Evolutionary conservation across 2,797 vertebrate species (phyloP), one percentile per base, ranked within the genome.

Genomic region (Chloroceryle amazona): DNA sequence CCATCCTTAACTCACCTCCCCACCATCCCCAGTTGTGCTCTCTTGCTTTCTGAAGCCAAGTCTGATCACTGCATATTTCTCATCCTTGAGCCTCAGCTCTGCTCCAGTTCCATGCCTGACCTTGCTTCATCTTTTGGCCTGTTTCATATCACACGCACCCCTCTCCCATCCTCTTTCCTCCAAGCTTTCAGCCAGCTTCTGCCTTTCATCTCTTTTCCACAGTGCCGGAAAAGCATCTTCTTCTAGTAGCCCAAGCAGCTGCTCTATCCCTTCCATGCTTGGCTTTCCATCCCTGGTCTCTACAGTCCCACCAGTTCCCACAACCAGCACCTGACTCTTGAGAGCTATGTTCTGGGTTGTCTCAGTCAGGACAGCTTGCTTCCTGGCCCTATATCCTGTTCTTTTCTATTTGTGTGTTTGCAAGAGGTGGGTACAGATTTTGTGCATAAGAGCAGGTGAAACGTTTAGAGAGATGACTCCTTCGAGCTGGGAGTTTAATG

Each of bases 401-500:
- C 51, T 95, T 37, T 39, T 26, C 29, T 49, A 10, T 60, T 44
- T 74, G 44, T 88, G 88, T 90, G 52, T 76, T 94, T 82, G 67
- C 74, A 94, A 90, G 90, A 93, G 76, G 63, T 1, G 8, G 54
- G n/a, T 91, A 73, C 49, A 81, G 67, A 37, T 94, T 86, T 81
- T 71, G 42, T 18, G 17, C 61, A 5, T 70, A 85, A 93, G 73
- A 96, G 63, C 39, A 81, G 76, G 52, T 65, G 46, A 54, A 95
- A 93, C 22, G 29, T 76, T 85, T 94, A 75, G 74, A 92, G 91
- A 96, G 82, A 72, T 91, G 90, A 94, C 80, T 96, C 93, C 89
- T 97, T 95, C 1, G 12, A 92, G 88, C 78, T 95, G 96, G 93
- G 95, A 95, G 80, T 95, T 95, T 84, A 60, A 57, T 70, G 81